phyloP scores from a whole-genome alignment of 2,797 vertebrate species.

The Molothrus ater region DNA sequence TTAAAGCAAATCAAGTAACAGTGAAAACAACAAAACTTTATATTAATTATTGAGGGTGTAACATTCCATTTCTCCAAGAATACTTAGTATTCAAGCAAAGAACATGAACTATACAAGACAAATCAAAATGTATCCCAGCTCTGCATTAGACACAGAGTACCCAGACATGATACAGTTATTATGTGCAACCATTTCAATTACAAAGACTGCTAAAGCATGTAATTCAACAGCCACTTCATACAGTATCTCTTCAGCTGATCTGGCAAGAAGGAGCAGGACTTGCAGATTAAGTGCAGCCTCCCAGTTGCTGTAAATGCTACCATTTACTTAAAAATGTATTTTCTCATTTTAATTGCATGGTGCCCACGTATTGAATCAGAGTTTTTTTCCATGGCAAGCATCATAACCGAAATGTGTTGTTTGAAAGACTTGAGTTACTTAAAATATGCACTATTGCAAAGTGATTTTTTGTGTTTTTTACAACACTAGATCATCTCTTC shows the following conservation, averaged over 20 bases:
- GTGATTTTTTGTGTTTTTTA: neutral
- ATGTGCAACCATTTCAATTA: conserved; percentile 54
- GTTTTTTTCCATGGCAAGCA: neutral
- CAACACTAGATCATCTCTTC: neutral
- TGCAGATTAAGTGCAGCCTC: neutral
- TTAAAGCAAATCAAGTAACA: neutral
- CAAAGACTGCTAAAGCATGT: conserved; percentile 40
- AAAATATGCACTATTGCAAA: neutral
- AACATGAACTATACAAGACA: neutral
- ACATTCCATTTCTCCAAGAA: neutral
- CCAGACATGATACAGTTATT: conserved; percentile 48
- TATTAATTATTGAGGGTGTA: neutral
- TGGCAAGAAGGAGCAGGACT: neutral
- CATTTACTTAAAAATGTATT: conserved; percentile 9
- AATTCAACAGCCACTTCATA: conserved; percentile 38
- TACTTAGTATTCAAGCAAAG: neutral
- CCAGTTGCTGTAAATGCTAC: neutral
- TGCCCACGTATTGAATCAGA: neutral
- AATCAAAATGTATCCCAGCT: conserved; percentile 9
- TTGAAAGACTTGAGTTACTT: neutral
- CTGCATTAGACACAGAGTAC: conserved; percentile 8
- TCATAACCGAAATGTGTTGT: neutral
- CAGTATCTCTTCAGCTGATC: conserved; percentile 13
- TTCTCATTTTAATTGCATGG: conserved; percentile 27
- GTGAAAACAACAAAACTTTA: neutral